Evolutionary conservation across 2,113 vertebrate species (phyloP).

Genomic region (Romanogobio albipinnatus): DNA sequence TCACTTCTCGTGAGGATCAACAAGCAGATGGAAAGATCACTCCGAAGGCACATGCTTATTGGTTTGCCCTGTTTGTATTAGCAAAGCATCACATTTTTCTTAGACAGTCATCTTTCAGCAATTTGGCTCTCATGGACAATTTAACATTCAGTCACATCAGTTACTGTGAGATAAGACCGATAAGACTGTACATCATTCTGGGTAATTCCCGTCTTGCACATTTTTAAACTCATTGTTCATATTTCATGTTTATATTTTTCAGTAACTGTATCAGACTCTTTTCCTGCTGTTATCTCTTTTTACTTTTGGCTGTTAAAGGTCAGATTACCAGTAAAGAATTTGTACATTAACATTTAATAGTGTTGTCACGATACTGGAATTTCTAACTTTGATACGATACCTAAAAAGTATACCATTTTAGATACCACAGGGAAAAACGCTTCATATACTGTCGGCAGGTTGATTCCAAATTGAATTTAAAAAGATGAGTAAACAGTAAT

Average conservation of each 20-base stretch:
- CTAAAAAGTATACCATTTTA: too few relatives aligned
- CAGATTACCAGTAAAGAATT: not conserved
- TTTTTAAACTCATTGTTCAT: not conserved
- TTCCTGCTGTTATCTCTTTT: not conserved
- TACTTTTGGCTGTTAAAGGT: not conserved
- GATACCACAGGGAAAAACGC: too few relatives aligned
- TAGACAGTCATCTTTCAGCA: slow-evolving; percentile 1
- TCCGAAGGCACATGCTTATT: not conserved
- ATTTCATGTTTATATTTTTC: too few relatives aligned
- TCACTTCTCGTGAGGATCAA: not conserved
- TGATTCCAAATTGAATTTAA: too few relatives aligned
- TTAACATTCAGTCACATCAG: slow-evolving; percentile 35
- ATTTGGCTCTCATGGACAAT: slow-evolving; percentile 30
- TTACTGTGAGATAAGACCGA: slow-evolving; percentile 13
- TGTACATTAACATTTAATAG: too few relatives aligned
- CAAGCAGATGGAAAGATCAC: not conserved
- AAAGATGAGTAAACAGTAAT: too few relatives aligned
- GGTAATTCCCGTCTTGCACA: slow-evolving; percentile 3
- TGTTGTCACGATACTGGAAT: too few relatives aligned
- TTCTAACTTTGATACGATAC: too few relatives aligned
- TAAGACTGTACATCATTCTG: not conserved
- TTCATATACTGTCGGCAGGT: too few relatives aligned
- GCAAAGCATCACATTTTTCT: not conserved
- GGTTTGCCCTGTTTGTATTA: slow-evolving; percentile 12
- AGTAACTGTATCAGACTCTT: not conserved